Evolutionary conservation across 2,797 vertebrate species (phyloP), one percentile per base, ranked within the genome.

Genomic region (Xiphorhynchus erythropygius): DNA sequence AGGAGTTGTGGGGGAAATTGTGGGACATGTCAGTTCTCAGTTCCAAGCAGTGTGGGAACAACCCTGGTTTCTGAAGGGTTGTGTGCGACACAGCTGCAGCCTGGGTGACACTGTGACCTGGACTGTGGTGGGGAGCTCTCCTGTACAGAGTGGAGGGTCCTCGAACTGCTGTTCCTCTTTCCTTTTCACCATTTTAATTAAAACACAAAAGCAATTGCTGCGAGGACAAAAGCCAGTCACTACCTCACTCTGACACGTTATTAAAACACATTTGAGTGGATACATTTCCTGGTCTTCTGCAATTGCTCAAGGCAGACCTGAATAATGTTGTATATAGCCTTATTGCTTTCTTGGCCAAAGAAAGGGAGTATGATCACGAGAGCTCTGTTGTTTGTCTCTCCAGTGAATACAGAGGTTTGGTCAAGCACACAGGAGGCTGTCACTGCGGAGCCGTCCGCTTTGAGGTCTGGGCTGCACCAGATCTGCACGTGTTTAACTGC

Each of bases 391-490:
- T 96, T 69, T 89, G 57, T 89, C 79, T 60, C 9, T 73, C 14
- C 93, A 99, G 98, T 65, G 98, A 98, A 49, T 96, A 96, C 92
- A 97, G 98, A 96, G 98, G 98, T 33, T 95, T 98, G 83, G 98
- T 99, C 93, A 99, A 98, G 86, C 99, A 99, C 95, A 98, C 97
- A 0, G 99, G 99, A 13, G 98, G 99, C 77, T 99, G 99, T 90
- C 99, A 99, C 97, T 99, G 99, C 18, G 99, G 99, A 23, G 98
- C 98, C 0, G 95, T 99, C 50, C 98, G 98, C 75, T 99, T 99
- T 85, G 98, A 99, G 97, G 99, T 99, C 65, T 98, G 98, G 98
- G 98, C 98, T 69, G 97, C 98, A 6, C 97, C 98, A 68, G 97
- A 99, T 94, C 97, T 99, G 78, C 98, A 99, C 53, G 98, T 99